Percentiles rank a stretch among this genome's conserved stretches.
Conservation (phyloP, 2,797 vertebrate species). For the Sebastes goodei region DNA sequence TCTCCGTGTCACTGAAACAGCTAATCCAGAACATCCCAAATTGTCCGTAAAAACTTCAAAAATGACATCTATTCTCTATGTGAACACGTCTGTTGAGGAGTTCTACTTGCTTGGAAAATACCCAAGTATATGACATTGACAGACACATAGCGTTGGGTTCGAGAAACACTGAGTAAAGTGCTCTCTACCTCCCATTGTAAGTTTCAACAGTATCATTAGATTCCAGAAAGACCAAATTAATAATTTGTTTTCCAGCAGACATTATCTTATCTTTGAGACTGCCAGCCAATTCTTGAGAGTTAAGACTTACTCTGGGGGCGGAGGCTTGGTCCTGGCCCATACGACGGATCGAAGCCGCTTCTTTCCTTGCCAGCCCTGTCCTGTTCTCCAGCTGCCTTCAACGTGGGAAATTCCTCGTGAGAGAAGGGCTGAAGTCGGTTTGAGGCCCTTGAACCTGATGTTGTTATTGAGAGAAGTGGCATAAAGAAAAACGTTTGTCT, state of each 20-base stretch:
- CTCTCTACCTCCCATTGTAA: neutral
- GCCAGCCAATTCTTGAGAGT: constrained; percentile 71
- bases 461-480: neutral
- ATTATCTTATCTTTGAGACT: neutral
- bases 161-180: neutral
- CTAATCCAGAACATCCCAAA: neutral
- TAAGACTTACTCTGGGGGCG: constrained; percentile 96
- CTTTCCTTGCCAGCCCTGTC: constrained; percentile 99
- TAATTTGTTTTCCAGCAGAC: neutral
- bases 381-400: constrained; percentile 99
- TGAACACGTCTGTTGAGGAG: neutral
- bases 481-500: neutral
- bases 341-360: constrained; percentile 99
- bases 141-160: neutral
- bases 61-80: neutral
- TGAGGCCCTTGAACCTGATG: constrained; percentile 98
- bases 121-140: neutral
- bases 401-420: constrained; percentile 99
- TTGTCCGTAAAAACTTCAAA: neutral
- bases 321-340: constrained; percentile 99
- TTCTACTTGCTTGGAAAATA: too few species aligned
- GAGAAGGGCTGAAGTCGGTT: constrained; percentile 99
- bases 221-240: neutral
- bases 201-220: neutral
- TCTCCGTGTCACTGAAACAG: neutral